A percentile compares a stretch with the other conserved stretches of the same genome.
Evolutionary conservation across 2,113 vertebrate species (phyloP).

Genomic region (Elgaria multicarinata): DNA sequence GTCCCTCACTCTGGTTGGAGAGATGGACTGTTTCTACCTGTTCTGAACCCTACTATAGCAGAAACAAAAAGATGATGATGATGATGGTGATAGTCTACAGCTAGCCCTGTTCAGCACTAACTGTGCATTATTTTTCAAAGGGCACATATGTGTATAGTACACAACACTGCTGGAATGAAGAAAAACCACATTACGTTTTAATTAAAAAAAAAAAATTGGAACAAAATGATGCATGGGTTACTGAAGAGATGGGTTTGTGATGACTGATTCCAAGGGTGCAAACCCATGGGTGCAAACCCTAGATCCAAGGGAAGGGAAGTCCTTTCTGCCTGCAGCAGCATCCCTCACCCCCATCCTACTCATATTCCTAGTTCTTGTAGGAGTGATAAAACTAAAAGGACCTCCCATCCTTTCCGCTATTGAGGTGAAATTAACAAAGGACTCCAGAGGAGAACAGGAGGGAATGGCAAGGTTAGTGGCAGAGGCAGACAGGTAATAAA

Average conservation of each 20-base stretch:
- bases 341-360: not conserved
- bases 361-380: not conserved
- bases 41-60: no score
- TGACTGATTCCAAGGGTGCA: not conserved
- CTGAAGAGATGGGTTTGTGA: not conserved
- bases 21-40: no score
- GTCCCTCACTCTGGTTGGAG: no score
- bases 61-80: no score
- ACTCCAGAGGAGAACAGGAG: not conserved
- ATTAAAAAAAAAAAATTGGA: not conserved
- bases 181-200: not conserved
- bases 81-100: not conserved
- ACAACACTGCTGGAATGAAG: not conserved
- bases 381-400: no score
- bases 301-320: not conserved
- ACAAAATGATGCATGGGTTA: no score
- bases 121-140: not conserved
- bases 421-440: not conserved
- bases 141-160: not conserved
- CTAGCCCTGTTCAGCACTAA: not conserved
- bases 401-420: not conserved
- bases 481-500: not conserved
- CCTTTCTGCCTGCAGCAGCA: not conserved
- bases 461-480: not conserved
- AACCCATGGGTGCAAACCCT: not conserved